Evolutionary conservation across 2,888 invertebrate species (phyloP), one percentile per base, ranked within the genome.

Genomic region (Copidosoma aretas): DNA sequence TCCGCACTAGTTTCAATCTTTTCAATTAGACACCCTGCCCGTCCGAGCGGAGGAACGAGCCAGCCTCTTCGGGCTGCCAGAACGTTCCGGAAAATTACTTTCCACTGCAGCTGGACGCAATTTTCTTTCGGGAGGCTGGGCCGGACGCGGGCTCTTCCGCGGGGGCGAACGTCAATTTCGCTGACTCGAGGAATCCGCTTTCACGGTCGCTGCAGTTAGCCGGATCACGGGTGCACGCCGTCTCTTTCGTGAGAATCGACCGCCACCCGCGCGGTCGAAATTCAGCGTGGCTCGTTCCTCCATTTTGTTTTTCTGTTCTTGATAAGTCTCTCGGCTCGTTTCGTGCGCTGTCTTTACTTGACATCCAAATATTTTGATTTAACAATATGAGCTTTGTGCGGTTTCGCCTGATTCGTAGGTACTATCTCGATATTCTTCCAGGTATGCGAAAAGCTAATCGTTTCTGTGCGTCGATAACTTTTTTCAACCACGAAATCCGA

Each of bases 1-100:
- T 76, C 70, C 78, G 77, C 56, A 78, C 78, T 76, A 81, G 81
- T 73, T 81, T 81, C 76, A 79, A 82, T 79, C 80, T 81, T 68
- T 81, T 81, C 72, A 78, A 78, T 76, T 79, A 72, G 77, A 46
- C 67, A 63, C 24, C 24, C 15, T 22, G 43, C 46, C 32, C 57
- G 15, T 1, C 43, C 21, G 51, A 19, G 41, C 5, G 21, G 58
- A 39, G 57, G 49, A 24, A 17, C n/a, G 39, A 10, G 10, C 51
- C 22, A 53, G 43, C 22, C 15, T 15, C 53, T 17, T 32, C 15
- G 53, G 52, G 57, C 51, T 54, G 10, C 32, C 22, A 39, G 21
- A 17, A 52, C 57, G 32, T 62, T 59, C 52, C 49, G 52, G 57
- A 58, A 61, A 67, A 67, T 67, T 57, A 57, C 60, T 61, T 52